Evolutionary conservation across 2,797 vertebrate species (phyloP).

Genomic region (Eidolon dupreanum): DNA sequence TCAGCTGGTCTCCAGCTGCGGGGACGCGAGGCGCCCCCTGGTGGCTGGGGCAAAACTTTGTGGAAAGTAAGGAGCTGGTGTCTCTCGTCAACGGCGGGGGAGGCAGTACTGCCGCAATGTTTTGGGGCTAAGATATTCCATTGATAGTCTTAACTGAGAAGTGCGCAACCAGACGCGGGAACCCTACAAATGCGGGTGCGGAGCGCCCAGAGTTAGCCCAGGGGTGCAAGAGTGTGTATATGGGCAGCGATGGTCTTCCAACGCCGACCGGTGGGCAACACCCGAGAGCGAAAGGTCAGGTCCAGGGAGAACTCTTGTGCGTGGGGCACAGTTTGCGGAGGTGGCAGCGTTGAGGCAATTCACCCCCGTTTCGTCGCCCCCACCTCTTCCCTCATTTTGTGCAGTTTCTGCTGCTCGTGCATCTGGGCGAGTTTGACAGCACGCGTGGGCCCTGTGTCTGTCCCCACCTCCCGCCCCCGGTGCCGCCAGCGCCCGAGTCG

Average conservation of each 20-base stretch:
- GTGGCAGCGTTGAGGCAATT: neutral
- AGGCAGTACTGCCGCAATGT: neutral
- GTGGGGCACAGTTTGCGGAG: neutral
- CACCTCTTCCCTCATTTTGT: neutral
- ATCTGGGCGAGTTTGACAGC: neutral
- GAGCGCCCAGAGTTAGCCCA: neutral
- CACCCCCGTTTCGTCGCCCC: neutral
- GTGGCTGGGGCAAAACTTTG: conserved; percentile 70
- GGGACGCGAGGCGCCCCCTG: conserved; percentile 58
- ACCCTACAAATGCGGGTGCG: neutral
- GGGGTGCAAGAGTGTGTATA: neutral
- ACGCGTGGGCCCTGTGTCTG: neutral
- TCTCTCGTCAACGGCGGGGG: neutral
- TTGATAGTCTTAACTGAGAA: neutral
- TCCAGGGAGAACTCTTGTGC: neutral
- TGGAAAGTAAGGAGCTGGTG: neutral
- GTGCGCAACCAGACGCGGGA: neutral
- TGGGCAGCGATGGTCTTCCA: neutral
- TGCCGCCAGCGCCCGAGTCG: neutral
- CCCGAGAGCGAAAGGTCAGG: neutral
- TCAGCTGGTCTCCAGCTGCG: rapidly evolving
- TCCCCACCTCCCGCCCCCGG: conserved; percentile 16
- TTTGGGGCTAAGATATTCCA: neutral
- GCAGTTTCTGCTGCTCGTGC: conserved; percentile 17
- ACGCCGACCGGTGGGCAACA: neutral